These are phyloP conservation scores for Apamea crenata DNA, from an alignment of 2,888 invertebrate species.

Conservation along the genomic window DNA sequence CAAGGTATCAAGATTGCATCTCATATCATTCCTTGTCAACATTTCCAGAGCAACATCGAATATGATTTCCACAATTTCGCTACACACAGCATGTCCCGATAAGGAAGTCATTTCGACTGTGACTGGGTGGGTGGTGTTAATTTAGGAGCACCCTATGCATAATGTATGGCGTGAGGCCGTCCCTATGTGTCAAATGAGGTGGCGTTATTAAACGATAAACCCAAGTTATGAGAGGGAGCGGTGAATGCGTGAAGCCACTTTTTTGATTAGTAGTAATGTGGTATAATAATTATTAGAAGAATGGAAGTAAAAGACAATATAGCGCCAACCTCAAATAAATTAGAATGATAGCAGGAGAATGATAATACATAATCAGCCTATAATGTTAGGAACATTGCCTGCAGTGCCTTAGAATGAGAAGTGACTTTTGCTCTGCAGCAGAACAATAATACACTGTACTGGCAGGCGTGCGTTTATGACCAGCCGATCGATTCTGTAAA, in stretches of 20 bases:
- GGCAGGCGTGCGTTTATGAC: too few species aligned
- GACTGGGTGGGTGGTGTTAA: conserved; percentile 45
- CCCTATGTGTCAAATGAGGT: conserved; percentile 39
- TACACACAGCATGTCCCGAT: conserved; percentile 6
- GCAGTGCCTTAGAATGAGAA: too few species aligned
- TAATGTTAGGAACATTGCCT: too few species aligned
- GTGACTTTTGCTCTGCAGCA: too few species aligned
- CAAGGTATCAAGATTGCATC: background rate
- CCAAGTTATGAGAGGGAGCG: conserved; percentile 23
- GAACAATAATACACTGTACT: too few species aligned
- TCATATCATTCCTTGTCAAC: background rate
- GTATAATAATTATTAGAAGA: too few species aligned
- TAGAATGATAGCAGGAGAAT: background rate
- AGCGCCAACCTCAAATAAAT: background rate
- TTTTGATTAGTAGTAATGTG: conserved; percentile 11
- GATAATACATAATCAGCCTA: too few species aligned
- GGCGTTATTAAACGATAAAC: conserved; percentile 37
- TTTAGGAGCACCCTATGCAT: conserved; percentile 54
- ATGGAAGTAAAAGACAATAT: background rate
- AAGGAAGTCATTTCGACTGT: conserved; percentile 44
- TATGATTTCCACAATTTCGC: conserved; percentile 31
- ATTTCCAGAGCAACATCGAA: conserved; percentile 2
- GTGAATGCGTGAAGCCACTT: background rate
- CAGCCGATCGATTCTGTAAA: background rate
- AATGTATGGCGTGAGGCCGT: conserved; percentile 42